Evolutionary conservation across 2,797 vertebrate genomes (phyloP), one percentile per base, ranked within the genome.

Genomic region (Rhynchotus rufescens): DNA sequence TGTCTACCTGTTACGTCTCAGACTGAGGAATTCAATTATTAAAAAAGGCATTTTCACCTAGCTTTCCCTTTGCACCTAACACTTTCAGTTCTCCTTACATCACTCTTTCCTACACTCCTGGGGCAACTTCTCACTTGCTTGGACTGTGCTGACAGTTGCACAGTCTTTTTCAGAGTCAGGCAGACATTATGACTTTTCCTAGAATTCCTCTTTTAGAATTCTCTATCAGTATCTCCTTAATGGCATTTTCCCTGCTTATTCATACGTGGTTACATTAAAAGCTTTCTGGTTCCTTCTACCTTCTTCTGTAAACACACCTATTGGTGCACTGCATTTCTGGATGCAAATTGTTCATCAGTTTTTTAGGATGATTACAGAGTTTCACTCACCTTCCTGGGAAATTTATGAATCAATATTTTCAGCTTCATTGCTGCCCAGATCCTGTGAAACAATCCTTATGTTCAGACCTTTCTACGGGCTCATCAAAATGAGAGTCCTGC

Each of bases 391-490:
- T 94, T 89, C 40, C 60, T 25, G 52, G 74, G 90, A 93, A 96
- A 95, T 93, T 93, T 92, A 93, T 94, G 94, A 92, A 95, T 95
- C 73, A 19, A 36, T 94, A 92, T 94, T 96, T 96, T 96, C 95
- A 61, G 96, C 96, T 96, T 89, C 93, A 95, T 94, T 94, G 94
- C 93, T 93, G 88, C 95, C 75, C 95, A 95, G 74, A 93, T 94
- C 90, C 86, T 95, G 94, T 96, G 96, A 96, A 96, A 92, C 90
- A 96, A 95, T 96, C 91, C 94, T 95, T 95, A 94, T 96, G 96
- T 86, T 95, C 94, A 76, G 62, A 76, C 74, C 93, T 95, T 96
- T 80, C 95, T 77, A 38, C 0, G 93, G 95, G 92, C 92, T 94
- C 92, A 96, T 96, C 93, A 95, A 91, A 59, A 40, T 11, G 6